These are phyloP conservation scores for Drosophila buzzatii DNA, from an alignment of 2,888 invertebrate genomes.

Conservation along the genomic window DNA sequence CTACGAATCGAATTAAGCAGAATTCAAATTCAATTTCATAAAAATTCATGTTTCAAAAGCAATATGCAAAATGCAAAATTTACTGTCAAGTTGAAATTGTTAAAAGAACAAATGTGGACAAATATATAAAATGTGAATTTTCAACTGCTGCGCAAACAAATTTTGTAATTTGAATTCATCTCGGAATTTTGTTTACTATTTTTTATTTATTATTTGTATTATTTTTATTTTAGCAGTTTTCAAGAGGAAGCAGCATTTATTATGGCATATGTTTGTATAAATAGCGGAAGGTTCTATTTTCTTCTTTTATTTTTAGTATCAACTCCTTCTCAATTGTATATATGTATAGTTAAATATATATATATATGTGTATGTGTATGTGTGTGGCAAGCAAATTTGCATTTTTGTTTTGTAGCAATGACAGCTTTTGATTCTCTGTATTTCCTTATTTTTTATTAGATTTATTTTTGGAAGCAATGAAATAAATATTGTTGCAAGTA, in stretches of 20 bases:
- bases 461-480: slow-evolving; percentile 42
- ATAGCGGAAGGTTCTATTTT: slow-evolving; percentile 35
- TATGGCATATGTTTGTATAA: slow-evolving; percentile 33
- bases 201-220: background rate
- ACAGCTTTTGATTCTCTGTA: slow-evolving; percentile 19
- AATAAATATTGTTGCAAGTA: slow-evolving; percentile 28
- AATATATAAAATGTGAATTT: slow-evolving; percentile 27
- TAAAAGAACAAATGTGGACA: slow-evolving; percentile 17
- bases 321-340: slow-evolving; percentile 15
- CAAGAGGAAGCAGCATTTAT: slow-evolving; percentile 40
- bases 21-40: slow-evolving; percentile 15
- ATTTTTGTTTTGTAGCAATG: slow-evolving; percentile 29
- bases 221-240: slow-evolving; percentile 13
- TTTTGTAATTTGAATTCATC: slow-evolving; percentile 8
- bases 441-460: background rate
- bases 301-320: slow-evolving; percentile 1
- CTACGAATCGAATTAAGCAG: slow-evolving; percentile 49
- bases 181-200: background rate
- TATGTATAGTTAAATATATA: background rate
- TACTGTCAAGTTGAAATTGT: slow-evolving; percentile 13
- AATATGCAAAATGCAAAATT: slow-evolving; percentile 31
- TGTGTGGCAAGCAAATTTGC: slow-evolving; percentile 38
- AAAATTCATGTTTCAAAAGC: slow-evolving; percentile 24
- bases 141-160: slow-evolving; percentile 30
- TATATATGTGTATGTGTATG: slow-evolving; percentile 3